These are phyloP conservation scores for Sigmodon hispidus DNA, from an alignment of 2,113 vertebrate genomes.

Conservation along the genomic window DNA sequence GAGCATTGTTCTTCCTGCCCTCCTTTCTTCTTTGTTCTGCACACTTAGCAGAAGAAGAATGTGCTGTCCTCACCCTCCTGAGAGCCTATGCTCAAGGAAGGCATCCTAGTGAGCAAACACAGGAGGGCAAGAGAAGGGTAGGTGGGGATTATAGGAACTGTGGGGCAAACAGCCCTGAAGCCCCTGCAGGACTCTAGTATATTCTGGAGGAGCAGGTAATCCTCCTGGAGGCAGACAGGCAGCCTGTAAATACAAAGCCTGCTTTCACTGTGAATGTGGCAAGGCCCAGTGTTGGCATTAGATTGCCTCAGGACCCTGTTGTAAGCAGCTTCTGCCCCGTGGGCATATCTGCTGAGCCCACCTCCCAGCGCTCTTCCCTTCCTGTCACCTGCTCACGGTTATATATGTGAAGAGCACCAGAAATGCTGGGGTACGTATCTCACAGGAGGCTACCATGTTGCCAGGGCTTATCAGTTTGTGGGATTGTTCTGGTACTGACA, in stretches of 20 bases:
- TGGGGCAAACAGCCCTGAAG: no score
- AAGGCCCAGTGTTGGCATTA: neutral
- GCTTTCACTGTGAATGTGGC: neutral
- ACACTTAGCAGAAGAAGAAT: neutral
- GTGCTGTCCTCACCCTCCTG: neutral
- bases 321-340: neutral
- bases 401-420: neutral
- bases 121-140: neutral
- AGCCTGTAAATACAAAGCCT: neutral
- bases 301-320: neutral
- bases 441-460: neutral
- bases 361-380: neutral
- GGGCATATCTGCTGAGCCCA: neutral
- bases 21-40: neutral
- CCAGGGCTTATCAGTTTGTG: neutral
- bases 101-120: neutral
- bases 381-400: neutral
- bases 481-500: neutral
- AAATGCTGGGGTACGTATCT: neutral
- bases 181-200: no score
- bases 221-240: neutral
- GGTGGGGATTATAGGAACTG: neutral
- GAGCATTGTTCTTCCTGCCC: neutral
- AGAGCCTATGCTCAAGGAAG: neutral
- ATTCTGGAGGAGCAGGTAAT: neutral